Evolutionary conservation across 2,113 vertebrate genomes (phyloP), one percentile per base, ranked within the genome.

Genomic region (Megaptera novaeangliae): DNA sequence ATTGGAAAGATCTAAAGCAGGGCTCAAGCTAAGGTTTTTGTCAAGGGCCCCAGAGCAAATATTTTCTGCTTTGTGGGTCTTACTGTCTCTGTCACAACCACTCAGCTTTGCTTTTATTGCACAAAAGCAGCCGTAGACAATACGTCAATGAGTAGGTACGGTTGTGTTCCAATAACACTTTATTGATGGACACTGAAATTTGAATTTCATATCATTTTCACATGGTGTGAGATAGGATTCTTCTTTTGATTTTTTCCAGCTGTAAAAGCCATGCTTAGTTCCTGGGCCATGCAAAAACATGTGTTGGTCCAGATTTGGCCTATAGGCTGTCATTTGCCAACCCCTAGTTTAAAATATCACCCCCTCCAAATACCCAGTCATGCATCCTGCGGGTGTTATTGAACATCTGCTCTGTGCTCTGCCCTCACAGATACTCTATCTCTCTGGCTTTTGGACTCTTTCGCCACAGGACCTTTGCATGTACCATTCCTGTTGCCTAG

Each of bases 381-480:
- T 2, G n/a, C 12, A 4, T 27, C 39, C 72, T 82, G 0, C 11
- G 21, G 36, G 55, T 68, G 36, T 72, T 59, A 17, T 4, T 66
- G n/a, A 39, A 10, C 2, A 44, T 20, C 17, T 8, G 8, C 49
- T 71, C 46, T 15, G 27, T 7, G 18, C 52, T 55, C 1, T 25
- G 23, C 27, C 52, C n/a, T 13, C 25, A 29, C 36, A 20, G 9
- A 25, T 0, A 13, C 3, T 12, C 13, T 0, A 0, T 6, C 57
- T 21, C 55, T 80, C 52, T n/a, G 29, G 52, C 31, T 75, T 90
- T 72, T 23, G 17, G 20, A 36, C 14, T 39, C 2, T 61, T 39
- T 89, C 1, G 2, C 90, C 55, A 25, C 57, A 92, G 78, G 83
- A 36, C 39, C 20, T 96, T 95, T 97, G 94, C 39, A 72, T 1